Base-by-base conservation (phyloP, 2,113 vertebrate species). In the Nannobrachium achirus region DNA sequence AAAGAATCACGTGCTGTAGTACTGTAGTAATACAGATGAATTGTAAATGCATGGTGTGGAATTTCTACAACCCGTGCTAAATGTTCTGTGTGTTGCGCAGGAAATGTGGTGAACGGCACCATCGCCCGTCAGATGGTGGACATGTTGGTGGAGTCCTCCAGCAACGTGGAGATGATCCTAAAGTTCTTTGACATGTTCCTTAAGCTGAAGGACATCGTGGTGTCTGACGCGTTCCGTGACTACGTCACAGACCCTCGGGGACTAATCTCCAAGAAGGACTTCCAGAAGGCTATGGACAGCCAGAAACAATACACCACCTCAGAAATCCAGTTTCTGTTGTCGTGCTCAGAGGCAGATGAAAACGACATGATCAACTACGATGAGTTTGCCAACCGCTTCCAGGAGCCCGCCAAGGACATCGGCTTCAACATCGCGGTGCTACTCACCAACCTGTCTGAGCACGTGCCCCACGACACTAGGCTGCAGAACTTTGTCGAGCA, bases 101-200 rank as follows among this genome's bases (percentile, higher is more conserved):
- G 97, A 41, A 99, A 99, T 3, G 92, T 99, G 74, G 97, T 99
- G 68, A 98, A 98, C 0, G 97, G 97, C 7, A 98, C 93, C 7
- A 98, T 99, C 9, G 97, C 97, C 1, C 94, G 97, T 11, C 97
- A 99, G 92, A 99, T 99, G 97, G 97, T 99, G 61, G 97, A 99
- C 90, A 99, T 99, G 97, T 89, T 99, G 45, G 97, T 99, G 19
- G 97, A 98, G 53, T 98, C 97, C 2, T 99, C 97, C 10, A 97
- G 95, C 92, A 98, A 99, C 0, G 97, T 99, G 59, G 97, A 98
- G 88, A 97, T 98, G 93, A 98, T 98, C 81, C 95, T 99, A 66
- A 98, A 99, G 83, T 99, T 99, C 91, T 99, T 99, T 0, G 97
- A 99, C 89, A 98, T 97, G 96, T 99, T 99, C 89, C 94, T 98